Percentiles rank a stretch among this genome's conserved stretches.
phyloP scores from a whole-genome alignment of 2,888 invertebrate species.

The Villa cingulata region DNA sequence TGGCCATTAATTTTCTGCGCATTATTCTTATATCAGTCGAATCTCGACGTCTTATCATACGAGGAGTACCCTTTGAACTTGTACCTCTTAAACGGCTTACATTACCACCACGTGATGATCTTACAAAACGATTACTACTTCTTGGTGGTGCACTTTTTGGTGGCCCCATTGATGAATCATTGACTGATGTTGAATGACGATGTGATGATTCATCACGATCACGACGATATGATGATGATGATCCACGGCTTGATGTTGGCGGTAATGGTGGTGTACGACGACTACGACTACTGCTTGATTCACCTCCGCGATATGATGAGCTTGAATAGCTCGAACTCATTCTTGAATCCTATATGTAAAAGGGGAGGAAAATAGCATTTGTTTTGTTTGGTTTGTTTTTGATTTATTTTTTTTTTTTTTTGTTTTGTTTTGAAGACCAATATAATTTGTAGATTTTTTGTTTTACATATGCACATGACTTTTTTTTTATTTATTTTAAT shows the following conservation, averaged over 20 bases:
- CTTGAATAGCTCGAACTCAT: slow-evolving; percentile 25
- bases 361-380: slow-evolving; percentile 17
- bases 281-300: slow-evolving; percentile 24
- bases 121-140: slow-evolving; percentile 24
- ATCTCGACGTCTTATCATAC: slow-evolving; percentile 25
- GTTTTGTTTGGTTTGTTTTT: slow-evolving; percentile 6
- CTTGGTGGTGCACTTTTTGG: slow-evolving; percentile 30
- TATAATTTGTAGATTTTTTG: neutral
- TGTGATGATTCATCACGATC: slow-evolving; percentile 10
- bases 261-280: slow-evolving; percentile 18
- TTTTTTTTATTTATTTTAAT: too few species aligned
- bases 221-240: slow-evolving; percentile 20
- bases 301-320: slow-evolving; percentile 31
- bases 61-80: slow-evolving; percentile 19
- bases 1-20: slow-evolving; percentile 32
- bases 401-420: slow-evolving; percentile 13
- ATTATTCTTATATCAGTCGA: slow-evolving; percentile 31
- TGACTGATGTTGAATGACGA: slow-evolving; percentile 9
- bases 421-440: slow-evolving; percentile 2
- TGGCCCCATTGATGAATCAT: slow-evolving; percentile 31
- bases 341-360: slow-evolving; percentile 21
- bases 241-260: slow-evolving; percentile 17
- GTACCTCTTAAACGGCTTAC: slow-evolving; percentile 23
- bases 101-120: slow-evolving; percentile 26
- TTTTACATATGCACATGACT: neutral